phyloP scores from a whole-genome alignment of 1,140 invertebrate species.

The Calosoma granatense region DNA sequence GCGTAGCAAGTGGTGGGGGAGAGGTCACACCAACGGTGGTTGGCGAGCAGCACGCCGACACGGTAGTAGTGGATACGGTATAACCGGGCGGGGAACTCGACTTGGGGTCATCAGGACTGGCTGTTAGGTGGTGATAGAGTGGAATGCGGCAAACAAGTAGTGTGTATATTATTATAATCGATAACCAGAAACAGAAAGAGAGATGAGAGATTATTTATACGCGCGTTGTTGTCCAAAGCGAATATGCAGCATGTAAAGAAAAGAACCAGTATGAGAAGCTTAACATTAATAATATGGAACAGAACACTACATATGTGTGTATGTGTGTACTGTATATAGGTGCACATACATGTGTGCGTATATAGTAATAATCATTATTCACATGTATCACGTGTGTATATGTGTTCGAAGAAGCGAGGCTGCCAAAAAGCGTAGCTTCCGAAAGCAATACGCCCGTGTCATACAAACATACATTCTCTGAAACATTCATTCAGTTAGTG shows the following conservation, averaged over 20 bases:
- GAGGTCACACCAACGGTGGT: slow-evolving; percentile 44
- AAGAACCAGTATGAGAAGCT: slow-evolving; percentile 36
- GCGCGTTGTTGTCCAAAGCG: slow-evolving; percentile 30
- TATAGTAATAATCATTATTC: background rate
- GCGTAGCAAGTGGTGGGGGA: too few species aligned
- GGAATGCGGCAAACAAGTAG: slow-evolving; percentile 6
- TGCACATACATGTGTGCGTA: slow-evolving; percentile 1
- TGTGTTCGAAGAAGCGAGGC: background rate
- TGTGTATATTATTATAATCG: slow-evolving; percentile 23
- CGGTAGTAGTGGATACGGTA: background rate
- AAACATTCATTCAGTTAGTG: too few species aligned
- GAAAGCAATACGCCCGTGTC: too few species aligned
- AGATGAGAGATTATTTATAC: too few species aligned
- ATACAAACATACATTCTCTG: too few species aligned
- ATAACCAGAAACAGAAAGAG: slow-evolving; percentile 23
- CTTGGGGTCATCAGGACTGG: slow-evolving; percentile 16
- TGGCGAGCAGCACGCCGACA: slow-evolving; percentile 8
- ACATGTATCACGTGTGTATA: background rate
- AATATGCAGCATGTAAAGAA: slow-evolving; percentile 40
- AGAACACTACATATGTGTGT: slow-evolving; percentile 9
- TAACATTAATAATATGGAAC: slow-evolving; percentile 20
- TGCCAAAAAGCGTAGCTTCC: background rate
- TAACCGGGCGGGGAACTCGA: background rate
- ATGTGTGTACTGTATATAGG: background rate
- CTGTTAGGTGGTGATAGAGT: slow-evolving; percentile 25